Evolutionary conservation across 2,797 vertebrate species (phyloP).

Genomic region (Eidolon dupreanum): DNA sequence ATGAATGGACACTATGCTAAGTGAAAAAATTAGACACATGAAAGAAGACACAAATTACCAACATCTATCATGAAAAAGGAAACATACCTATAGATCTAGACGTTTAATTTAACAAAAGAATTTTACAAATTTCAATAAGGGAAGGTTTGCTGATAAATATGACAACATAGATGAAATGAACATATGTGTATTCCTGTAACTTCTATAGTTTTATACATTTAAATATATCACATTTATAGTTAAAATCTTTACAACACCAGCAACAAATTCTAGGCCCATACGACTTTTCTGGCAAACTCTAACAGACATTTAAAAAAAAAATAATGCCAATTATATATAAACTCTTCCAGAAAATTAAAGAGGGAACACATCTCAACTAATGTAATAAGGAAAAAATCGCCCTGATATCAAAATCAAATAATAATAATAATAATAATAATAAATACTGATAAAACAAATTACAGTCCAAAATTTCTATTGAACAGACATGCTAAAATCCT

Average conservation of each 20-base stretch:
- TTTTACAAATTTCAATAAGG: neutral
- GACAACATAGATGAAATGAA: neutral
- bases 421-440: neutral
- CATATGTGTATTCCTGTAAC: neutral
- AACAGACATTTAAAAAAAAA: neutral
- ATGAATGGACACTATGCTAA: neutral
- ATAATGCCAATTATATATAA: neutral
- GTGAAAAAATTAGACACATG: neutral
- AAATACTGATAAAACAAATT: neutral
- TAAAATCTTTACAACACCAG: neutral
- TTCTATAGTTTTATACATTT: neutral
- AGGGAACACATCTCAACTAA: neutral
- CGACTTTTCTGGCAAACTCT: neutral
- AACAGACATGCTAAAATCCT: neutral
- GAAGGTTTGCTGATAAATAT: neutral
- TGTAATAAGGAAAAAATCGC: neutral
- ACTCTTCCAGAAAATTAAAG: neutral
- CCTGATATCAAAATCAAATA: neutral
- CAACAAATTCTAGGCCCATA: neutral
- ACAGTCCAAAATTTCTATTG: neutral
- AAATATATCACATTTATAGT: neutral
- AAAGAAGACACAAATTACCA: neutral
- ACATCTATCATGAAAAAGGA: neutral
- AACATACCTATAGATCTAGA: neutral
- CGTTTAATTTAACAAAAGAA: neutral